Conservation (phyloP, 2,888 invertebrate genomes). For the Brenthis ino region DNA sequence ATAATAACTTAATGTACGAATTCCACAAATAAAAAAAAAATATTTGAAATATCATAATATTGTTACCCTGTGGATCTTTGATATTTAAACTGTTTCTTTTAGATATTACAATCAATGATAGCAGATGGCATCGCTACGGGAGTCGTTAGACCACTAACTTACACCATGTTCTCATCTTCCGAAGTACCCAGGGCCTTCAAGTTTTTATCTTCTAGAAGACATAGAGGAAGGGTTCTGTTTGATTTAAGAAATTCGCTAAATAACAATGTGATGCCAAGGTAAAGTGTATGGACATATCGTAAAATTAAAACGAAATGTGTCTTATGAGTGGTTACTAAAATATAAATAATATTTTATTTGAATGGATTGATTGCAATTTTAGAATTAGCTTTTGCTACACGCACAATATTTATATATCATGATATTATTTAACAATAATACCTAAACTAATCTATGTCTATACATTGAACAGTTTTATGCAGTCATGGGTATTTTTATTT, state of each 20-base stretch:
- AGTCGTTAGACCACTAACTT: neutral
- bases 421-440: too few relatives aligned
- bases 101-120: constrained; percentile 1
- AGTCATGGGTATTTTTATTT: too few relatives aligned
- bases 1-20: too few relatives aligned
- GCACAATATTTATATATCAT: too few relatives aligned
- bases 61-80: neutral
- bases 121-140: constrained; percentile 7
- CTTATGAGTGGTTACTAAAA: neutral
- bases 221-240: neutral
- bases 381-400: too few relatives aligned
- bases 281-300: neutral
- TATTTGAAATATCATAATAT: neutral
- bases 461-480: too few relatives aligned
- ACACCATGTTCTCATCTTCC: neutral
- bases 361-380: neutral
- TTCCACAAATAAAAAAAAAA: neutral
- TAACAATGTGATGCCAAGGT: neutral
- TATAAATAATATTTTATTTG: neutral
- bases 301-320: too few relatives aligned
- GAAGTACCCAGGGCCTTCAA: constrained; percentile 7
- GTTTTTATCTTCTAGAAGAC: constrained; percentile 5
- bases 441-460: too few relatives aligned
- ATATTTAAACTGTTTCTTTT: neutral
- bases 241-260: neutral